Evolutionary conservation across 2,888 invertebrate species (phyloP), one percentile per base, ranked within the genome.

Genomic region (Steinernema hermaphroditum): DNA sequence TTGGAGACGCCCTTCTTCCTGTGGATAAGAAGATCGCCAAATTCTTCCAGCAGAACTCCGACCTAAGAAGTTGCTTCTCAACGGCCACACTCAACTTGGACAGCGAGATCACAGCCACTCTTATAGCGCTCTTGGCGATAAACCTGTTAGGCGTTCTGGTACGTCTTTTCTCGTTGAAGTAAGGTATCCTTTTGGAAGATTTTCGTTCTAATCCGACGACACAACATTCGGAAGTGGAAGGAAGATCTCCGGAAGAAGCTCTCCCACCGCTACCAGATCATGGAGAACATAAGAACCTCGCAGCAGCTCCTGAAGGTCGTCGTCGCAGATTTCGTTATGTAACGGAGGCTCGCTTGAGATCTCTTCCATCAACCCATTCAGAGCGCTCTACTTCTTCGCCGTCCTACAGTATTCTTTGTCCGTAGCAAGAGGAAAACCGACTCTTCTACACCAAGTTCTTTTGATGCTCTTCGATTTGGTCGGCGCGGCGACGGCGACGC

Each of bases 231-330:
- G 54, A 22, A 27, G 24, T 54, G 54, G 54, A 54, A 54, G 22
- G 27, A 54, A 27, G 54, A 54, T 19, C 12, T 54, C 24, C 16
- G 22, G 54, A 19, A 12, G 2, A 54, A 24, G 22, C 14, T 54
- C 6, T 24, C 24, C 54, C 27, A 54, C 27, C 16, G 54, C 16
- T 54, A 54, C 14, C 54, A 54, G 54, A 54, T 54, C 27, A 54
- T 54, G 54, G 54, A 54, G 54, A 54, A 54, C 54, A 54, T 54
- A 6, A 22, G 54, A 4, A 54, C 54, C 14, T 54, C 54, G 4
- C 22, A 54, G 54, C 54, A 54, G 22, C 54, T 54, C 2, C 27
- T 54, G 4, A 16, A 19, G 4, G 2, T 54, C 27, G 12, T 54
- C 1, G 24, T 54, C 2, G n/a, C n/a, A 41, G 43, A 41, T 14